A percentile compares a stretch with the other conserved stretches of the same genome.
Evolutionary conservation across 2,113 vertebrate genomes (phyloP).

Genomic region (Peromyscus leucopus): DNA sequence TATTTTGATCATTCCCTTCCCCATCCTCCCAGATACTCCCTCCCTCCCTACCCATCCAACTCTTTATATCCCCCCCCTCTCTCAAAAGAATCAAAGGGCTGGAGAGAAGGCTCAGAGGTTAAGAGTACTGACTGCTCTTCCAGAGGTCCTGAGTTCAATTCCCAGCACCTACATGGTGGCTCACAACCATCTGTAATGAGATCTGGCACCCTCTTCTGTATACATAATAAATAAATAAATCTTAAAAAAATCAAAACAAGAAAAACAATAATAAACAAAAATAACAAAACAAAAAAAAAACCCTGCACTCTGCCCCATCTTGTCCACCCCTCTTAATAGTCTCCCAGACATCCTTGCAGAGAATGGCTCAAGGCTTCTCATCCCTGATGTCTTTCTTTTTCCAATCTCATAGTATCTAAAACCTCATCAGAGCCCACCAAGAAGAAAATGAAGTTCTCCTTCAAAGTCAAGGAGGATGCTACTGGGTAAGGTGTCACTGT

Average conservation of each 20-base stretch:
- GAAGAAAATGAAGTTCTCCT: constrained; percentile 81
- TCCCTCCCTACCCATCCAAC: neutral
- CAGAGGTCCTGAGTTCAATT: too few species aligned
- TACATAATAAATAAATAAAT: neutral
- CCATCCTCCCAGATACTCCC: neutral
- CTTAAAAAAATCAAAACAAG: neutral
- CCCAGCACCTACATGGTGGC: too few species aligned
- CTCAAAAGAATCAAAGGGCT: neutral
- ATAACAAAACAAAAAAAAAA: neutral
- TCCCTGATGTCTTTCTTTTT: constrained; percentile 69
- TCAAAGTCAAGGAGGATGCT: constrained; percentile 61
- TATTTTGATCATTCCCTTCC: neutral
- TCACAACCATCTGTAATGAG: too few species aligned
- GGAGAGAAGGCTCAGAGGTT: too few species aligned
- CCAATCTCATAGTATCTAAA: constrained; percentile 82
- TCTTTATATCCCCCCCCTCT: neutral
- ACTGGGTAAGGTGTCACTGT: constrained; percentile 80
- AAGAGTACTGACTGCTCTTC: too few species aligned
- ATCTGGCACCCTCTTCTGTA: too few species aligned
- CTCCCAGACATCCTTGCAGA: neutral
- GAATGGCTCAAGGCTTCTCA: neutral
- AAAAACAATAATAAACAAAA: neutral
- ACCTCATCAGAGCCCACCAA: constrained; percentile 59
- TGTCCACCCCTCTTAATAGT: neutral
- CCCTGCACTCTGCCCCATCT: neutral